Conservation (phyloP, 2,888 invertebrate genomes). For the Ganaspis brasiliensis region DNA sequence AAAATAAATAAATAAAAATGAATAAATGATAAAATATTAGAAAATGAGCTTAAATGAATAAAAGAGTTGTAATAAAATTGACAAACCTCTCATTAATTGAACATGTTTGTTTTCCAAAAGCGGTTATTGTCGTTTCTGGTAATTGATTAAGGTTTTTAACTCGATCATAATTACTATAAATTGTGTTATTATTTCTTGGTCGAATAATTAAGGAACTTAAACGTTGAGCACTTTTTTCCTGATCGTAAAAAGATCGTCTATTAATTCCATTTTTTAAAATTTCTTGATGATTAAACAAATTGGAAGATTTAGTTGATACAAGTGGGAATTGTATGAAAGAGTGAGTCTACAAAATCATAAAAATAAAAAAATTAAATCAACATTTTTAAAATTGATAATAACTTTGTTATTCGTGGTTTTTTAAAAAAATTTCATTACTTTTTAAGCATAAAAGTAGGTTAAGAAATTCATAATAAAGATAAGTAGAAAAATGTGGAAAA, state of each 20-base stretch:
- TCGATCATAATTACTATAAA: conserved; percentile 8
- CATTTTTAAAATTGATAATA: background rate
- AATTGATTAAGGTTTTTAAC: background rate
- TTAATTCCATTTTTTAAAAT: conserved; percentile 1
- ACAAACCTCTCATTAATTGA: conserved; percentile 22
- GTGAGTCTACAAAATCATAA: conserved; percentile 13
- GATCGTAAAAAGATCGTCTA: background rate
- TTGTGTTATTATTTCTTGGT: conserved; percentile 8
- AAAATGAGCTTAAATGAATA: background rate
- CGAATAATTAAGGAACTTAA: conserved; percentile 27
- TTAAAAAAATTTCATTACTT: too few relatives aligned
- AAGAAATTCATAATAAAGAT: too few relatives aligned
- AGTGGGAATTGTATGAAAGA: background rate
- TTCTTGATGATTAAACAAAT: background rate
- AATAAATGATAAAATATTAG: background rate
- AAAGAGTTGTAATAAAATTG: background rate
- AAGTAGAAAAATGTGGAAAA: too few relatives aligned
- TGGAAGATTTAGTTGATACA: background rate
- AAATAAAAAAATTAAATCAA: background rate
- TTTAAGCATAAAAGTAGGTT: too few relatives aligned
- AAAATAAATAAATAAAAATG: background rate
- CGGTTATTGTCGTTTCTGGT: background rate
- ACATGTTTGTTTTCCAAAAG: background rate
- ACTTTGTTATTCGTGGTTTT: too few relatives aligned
- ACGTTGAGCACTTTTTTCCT: conserved; percentile 19